Evolutionary conservation across 2,113 vertebrate species (phyloP).

Genomic region (Takifugu flavidus): DNA sequence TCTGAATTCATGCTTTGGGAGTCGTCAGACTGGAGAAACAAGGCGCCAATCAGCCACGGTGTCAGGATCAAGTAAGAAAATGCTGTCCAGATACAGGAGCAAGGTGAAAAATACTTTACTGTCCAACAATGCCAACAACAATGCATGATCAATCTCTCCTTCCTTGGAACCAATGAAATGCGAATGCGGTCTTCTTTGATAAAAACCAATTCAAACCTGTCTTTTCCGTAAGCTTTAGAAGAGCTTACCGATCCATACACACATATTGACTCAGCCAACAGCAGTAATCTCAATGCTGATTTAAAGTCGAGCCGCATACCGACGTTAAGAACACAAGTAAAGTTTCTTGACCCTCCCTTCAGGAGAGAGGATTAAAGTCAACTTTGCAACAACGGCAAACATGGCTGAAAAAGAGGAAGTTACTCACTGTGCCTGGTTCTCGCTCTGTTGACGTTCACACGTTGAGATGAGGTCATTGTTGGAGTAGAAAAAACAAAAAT

Average conservation of each 20-base stretch:
- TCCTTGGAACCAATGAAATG: not conserved
- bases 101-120: too few relatives aligned
- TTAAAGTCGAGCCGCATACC: slow-evolving; percentile 6
- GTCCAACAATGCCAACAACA: not conserved
- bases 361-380: slow-evolving; percentile 12
- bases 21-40: too few relatives aligned
- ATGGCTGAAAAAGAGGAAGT: slow-evolving; percentile 52
- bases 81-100: too few relatives aligned
- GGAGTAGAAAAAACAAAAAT: slow-evolving; percentile 17
- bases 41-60: too few relatives aligned
- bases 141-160: not conserved
- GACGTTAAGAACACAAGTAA: slow-evolving; percentile 15
- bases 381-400: slow-evolving; percentile 25
- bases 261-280: slow-evolving; percentile 2
- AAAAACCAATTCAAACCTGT: slow-evolving; percentile 1
- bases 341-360: slow-evolving; percentile 11
- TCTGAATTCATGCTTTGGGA: too few relatives aligned
- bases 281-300: slow-evolving; percentile 17
- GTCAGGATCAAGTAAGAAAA: too few relatives aligned
- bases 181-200: slow-evolving; percentile 13
- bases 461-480: slow-evolving; percentile 81
- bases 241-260: slow-evolving; percentile 8
- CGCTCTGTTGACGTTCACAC: slow-evolving; percentile 86
- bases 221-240: not conserved
- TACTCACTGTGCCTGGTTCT: slow-evolving; percentile 94